Percentiles rank a stretch among this genome's conserved stretches.
Conservation (phyloP, 2,888 invertebrate genomes). For the Macropis europaea region DNA sequence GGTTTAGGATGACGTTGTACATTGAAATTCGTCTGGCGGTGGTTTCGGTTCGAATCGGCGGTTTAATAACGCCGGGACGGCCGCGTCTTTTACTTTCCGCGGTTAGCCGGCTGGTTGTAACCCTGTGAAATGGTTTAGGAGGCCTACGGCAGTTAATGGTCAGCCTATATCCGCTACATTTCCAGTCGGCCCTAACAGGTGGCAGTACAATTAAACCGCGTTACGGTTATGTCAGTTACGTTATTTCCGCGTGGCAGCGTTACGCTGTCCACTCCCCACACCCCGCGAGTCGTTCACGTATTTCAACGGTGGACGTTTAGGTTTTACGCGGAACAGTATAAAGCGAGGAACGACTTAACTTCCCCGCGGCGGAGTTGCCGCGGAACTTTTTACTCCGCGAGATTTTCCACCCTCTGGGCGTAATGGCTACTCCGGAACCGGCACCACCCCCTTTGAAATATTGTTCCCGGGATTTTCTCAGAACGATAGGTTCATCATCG, state of each 20-base stretch:
- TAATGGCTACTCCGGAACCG: neutral
- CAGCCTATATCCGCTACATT: conserved; percentile 59
- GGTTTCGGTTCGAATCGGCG: neutral
- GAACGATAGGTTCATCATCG: too few species aligned
- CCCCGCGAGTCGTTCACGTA: conserved; percentile 19
- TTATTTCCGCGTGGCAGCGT: conserved; percentile 44
- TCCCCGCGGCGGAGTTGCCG: neutral
- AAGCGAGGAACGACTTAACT: conserved; percentile 12
- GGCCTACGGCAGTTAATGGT: conserved; percentile 65
- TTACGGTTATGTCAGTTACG: conserved; percentile 72
- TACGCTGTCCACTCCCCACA: too few species aligned
- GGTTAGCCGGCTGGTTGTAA: conserved; percentile 20
- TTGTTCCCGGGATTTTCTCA: too few species aligned
- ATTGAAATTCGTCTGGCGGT: too few species aligned
- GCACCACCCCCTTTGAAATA: too few species aligned
- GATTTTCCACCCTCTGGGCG: neutral
- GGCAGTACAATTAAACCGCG: conserved; percentile 75
- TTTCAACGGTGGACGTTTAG: conserved; percentile 18
- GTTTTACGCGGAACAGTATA: conserved; percentile 20
- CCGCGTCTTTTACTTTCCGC: conserved; percentile 30
- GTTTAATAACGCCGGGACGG: conserved; percentile 14
- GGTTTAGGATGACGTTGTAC: too few species aligned
- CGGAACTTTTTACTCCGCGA: neutral
- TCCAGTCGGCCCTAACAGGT: conserved; percentile 70
- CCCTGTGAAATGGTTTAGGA: conserved; percentile 43